Evolutionary conservation across 2,113 vertebrate species (phyloP), one percentile per base, ranked within the genome.

Genomic region (Stigmatopora nigra): DNA sequence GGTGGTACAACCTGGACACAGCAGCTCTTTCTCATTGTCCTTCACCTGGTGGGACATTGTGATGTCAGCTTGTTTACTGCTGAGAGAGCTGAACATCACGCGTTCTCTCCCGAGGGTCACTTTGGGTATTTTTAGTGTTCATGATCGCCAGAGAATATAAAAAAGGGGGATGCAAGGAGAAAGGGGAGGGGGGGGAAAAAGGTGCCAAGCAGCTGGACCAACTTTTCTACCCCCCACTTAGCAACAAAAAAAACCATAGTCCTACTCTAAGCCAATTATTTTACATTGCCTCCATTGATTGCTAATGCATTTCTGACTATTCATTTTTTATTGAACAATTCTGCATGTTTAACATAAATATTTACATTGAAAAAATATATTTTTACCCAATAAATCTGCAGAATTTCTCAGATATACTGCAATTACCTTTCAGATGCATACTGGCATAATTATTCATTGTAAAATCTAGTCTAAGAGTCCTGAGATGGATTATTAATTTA

Each of bases 51-150:
- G 65, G 83, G 79, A 89, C 76, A 77, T 68, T 64, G 83, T 82
- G 78, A 84, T 78, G 84, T 89, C 88, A 86, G 86, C 85, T 64
- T 62, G 60, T 88, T 87, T 78, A 67, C 75, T 70, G 78, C 73
- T 73, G 78, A 51, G 64, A 70, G 64, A 78, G 81, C 82, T 84
- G 78, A 86, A 82, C 73, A 76, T 22, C 80, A 78, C 81, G 78
- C 78, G 72, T 80, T 60, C 63, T 61, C 74, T 83, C 78, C 76
- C 70, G 65, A 72, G 81, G 86, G 86, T 86, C 86, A 84, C 71
- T 72, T 61, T 25, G 57, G 71, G 63, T 85, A 83, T 86, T 87
- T 87, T 82, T 84, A 84, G 82, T 77, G 74, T 86, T 85, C 81
- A 71, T 77, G 75, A 70, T 78, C 73, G 65, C 73, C 78, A 85